Conservation (phyloP, 23 tunicate genomes). For the Corella eumyota region DNA sequence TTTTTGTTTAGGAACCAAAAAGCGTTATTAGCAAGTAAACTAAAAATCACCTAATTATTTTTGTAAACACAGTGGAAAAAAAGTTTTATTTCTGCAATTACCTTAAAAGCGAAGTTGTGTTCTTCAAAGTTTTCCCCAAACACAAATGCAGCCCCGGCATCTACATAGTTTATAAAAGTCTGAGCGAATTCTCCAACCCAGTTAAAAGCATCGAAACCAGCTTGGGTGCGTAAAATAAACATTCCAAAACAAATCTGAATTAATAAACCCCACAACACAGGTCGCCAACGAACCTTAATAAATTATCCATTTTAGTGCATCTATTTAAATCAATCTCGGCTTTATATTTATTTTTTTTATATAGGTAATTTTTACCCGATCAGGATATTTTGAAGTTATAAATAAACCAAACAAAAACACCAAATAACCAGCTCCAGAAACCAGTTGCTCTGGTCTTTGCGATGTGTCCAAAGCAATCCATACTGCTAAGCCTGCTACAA, state of each 20-base stretch:
- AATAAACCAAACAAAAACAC: constrained; percentile 58
- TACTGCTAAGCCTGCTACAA: constrained; percentile 48
- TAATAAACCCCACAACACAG: constrained; percentile 74
- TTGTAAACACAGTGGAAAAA: no score
- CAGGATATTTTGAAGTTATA: constrained; percentile 72
- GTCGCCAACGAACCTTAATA: constrained; percentile 70
- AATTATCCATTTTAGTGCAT: neutral
- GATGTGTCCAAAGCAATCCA: constrained; percentile 87
- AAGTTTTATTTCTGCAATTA: neutral
- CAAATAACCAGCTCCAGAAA: constrained; percentile 78
- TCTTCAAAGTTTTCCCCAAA: constrained; percentile 52
- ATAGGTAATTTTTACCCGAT: constrained; percentile 17
- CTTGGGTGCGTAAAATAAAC: constrained; percentile 65
- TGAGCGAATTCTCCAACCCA: constrained; percentile 87
- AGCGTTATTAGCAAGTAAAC: no score
- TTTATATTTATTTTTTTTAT: neutral
- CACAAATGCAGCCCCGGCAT: constrained; percentile 67
- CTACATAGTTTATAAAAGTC: constrained; percentile 71
- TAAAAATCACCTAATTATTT: no score
- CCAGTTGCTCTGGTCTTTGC: constrained; percentile 66
- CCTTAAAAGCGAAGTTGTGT: constrained; percentile 77
- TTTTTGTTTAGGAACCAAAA: no score
- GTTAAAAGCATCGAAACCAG: constrained; percentile 83
- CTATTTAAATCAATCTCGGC: neutral
- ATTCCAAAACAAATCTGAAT: constrained; percentile 60